These are phyloP conservation scores for Herpetotheres cachinnans DNA, from an alignment of 2,113 vertebrate genomes.

Conservation along the genomic window DNA sequence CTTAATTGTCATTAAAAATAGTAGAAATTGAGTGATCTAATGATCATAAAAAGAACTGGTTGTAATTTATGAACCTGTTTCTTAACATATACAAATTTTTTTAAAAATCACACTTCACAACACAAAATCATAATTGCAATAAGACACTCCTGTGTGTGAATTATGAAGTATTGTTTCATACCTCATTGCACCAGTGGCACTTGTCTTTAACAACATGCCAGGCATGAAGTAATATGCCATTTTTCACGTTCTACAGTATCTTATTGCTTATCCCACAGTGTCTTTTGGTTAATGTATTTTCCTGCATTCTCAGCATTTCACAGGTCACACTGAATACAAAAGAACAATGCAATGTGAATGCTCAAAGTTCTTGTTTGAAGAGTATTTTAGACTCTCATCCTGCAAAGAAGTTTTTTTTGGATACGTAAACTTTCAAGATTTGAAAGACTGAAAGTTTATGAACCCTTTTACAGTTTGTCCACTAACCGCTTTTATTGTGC, in stretches of 20 bases:
- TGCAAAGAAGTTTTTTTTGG: neutral
- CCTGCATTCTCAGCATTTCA: neutral
- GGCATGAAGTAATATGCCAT: neutral
- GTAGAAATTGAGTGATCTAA: neutral
- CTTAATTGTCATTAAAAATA: neutral
- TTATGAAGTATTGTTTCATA: slow-evolving; percentile 11
- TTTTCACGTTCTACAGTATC: neutral
- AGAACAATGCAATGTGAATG: neutral
- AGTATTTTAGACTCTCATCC: neutral
- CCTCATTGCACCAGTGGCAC: neutral
- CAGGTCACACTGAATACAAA: neutral
- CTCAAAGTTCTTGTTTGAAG: neutral
- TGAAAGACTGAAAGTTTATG: neutral
- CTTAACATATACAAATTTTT: neutral
- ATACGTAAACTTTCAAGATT: neutral
- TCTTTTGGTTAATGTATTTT: neutral
- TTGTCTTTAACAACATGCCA: neutral
- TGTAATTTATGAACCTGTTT: neutral
- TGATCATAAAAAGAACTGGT: neutral
- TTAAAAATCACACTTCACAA: neutral
- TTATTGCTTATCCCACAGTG: neutral
- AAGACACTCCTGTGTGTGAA: neutral
- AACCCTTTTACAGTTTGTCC: neutral
- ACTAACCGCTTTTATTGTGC: neutral
- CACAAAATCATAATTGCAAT: neutral